Conservation (phyloP, 2,113 vertebrate species). For the Phalacrocorax carbo region DNA sequence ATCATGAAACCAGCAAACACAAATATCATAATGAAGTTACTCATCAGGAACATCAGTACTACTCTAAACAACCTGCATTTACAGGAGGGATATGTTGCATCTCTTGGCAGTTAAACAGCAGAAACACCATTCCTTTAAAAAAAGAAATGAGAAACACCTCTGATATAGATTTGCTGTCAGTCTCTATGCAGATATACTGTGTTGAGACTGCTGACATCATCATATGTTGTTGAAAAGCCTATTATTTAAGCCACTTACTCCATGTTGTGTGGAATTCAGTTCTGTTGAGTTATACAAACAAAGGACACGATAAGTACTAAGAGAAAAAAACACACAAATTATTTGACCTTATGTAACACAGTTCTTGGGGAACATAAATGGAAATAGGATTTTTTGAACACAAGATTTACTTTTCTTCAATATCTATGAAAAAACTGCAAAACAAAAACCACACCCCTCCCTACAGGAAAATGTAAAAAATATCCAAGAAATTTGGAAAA, state of each 20-base stretch:
- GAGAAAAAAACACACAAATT: neutral
- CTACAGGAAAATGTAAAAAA: neutral
- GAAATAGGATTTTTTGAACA: neutral
- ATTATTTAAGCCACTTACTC: neutral
- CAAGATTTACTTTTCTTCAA: neutral
- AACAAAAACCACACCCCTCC: rapidly evolving
- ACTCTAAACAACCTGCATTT: neutral
- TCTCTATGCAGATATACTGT: neutral
- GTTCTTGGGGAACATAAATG: neutral
- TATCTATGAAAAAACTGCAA: neutral
- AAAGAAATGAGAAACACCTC: neutral
- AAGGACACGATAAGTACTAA: neutral
- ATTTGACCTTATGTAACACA: neutral
- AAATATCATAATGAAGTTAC: neutral
- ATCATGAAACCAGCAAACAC: neutral
- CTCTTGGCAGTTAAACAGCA: neutral
- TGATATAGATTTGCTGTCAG: neutral
- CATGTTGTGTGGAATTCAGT: neutral
- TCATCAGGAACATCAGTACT: neutral
- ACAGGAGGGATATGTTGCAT: neutral
- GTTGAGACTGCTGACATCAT: neutral
- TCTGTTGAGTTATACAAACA: neutral
- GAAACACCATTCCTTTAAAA: neutral
- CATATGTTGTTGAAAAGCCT: neutral
- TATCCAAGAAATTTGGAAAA: neutral